These are phyloP conservation scores for Chiridota heheva DNA, from an alignment of 35 echinoderm and acorn worm species.

Conservation along the genomic window DNA sequence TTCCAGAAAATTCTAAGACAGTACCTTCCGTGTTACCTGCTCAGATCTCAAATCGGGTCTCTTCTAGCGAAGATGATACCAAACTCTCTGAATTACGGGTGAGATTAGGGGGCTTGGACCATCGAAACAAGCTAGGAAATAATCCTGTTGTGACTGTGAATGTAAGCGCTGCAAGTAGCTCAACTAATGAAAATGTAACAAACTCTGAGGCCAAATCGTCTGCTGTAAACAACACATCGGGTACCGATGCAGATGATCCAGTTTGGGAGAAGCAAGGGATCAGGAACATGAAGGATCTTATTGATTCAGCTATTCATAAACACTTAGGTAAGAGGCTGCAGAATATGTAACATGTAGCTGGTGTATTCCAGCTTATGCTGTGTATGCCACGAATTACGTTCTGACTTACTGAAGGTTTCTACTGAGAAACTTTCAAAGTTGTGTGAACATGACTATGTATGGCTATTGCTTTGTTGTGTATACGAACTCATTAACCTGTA, in stretches of 20 bases:
- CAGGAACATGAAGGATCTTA: slow-evolving; percentile 89
- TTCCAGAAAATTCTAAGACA: slow-evolving; percentile 27
- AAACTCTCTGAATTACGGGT: slow-evolving; percentile 34
- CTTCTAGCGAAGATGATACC: slow-evolving; percentile 71
- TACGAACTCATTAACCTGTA: neutral
- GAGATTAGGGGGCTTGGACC: neutral
- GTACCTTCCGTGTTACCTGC: neutral
- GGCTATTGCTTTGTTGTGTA: neutral
- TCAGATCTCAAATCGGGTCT: slow-evolving; percentile 57
- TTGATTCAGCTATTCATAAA: slow-evolving; percentile 90
- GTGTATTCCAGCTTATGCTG: neutral
- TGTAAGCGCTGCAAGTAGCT: neutral
- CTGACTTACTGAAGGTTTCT: neutral
- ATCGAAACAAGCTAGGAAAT: neutral
- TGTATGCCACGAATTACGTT: neutral
- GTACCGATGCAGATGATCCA: neutral
- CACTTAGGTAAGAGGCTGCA: slow-evolving; percentile 72
- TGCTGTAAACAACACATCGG: neutral
- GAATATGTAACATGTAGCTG: neutral
- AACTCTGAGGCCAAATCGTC: slow-evolving; percentile 6
- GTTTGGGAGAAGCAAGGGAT: slow-evolving; percentile 35
- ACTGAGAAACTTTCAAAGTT: neutral
- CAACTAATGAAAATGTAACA: too few species aligned
- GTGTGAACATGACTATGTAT: neutral
- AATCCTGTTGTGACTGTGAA: neutral